These are phyloP conservation scores for Baryphthengus martii DNA, from an alignment of 2,113 vertebrate species.

Conservation along the genomic window DNA sequence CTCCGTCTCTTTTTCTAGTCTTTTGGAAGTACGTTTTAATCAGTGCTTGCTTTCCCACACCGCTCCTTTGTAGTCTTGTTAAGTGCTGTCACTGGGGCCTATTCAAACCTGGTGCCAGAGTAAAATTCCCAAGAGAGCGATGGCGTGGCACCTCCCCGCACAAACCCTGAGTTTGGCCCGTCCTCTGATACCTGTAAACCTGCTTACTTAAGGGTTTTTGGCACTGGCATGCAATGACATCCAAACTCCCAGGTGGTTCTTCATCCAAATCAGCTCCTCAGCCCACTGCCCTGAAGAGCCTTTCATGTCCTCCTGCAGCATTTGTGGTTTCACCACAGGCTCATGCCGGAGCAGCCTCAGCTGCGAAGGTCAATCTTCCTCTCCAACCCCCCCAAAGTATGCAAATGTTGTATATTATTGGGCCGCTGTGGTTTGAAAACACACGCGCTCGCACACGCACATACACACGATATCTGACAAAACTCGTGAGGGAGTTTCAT, in stretches of 20 bases:
- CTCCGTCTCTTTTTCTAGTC: neutral
- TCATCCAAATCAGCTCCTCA: neutral
- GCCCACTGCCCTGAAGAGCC: neutral
- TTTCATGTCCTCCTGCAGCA: neutral
- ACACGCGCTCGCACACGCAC: conserved; percentile 57
- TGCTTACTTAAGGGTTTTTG: neutral
- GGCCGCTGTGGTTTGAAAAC: conserved; percentile 39
- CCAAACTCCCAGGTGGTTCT: neutral
- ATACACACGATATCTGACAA: conserved; percentile 26
- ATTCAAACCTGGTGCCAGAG: neutral
- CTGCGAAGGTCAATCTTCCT: neutral
- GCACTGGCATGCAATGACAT: neutral
- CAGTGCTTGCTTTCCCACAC: conserved; percentile 49
- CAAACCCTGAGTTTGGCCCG: neutral
- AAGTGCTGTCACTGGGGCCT: neutral
- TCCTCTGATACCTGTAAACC: neutral
- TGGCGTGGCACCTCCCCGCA: neutral
- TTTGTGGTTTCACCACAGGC: neutral
- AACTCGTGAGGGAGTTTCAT: conserved; percentile 53
- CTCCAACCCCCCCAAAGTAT: neutral
- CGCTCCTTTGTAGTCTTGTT: neutral
- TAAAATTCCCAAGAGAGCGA: neutral
- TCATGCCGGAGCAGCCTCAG: neutral
- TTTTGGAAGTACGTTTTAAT: conserved; percentile 49
- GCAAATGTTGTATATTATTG: conserved; percentile 55